Percentiles rank a stretch among this genome's conserved stretches.
Conservation (phyloP, 2,888 invertebrate species). For the Allygus modestus region DNA sequence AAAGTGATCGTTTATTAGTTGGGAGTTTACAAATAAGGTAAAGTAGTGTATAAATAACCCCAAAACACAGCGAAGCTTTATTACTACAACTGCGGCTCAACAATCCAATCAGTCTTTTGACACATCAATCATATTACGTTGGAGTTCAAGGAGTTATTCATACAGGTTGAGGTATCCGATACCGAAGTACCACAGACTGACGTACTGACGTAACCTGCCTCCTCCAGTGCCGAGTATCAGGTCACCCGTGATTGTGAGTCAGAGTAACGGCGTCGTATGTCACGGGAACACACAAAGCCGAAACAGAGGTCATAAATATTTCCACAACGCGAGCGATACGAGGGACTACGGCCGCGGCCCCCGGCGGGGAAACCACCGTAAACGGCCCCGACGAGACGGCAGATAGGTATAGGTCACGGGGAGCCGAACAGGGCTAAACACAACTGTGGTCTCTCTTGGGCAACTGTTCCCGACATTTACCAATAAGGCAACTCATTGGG, state of each 20-base stretch:
- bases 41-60: no score
- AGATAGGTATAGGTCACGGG: slow-evolving; percentile 8
- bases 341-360: not conserved
- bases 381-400: not conserved
- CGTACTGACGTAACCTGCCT: not conserved
- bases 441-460: not conserved
- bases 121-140: no score
- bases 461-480: not conserved
- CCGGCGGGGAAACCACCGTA: not conserved
- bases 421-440: not conserved
- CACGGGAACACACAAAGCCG: not conserved
- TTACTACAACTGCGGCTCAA: no score
- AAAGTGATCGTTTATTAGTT: no score
- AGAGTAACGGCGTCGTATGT: slow-evolving; percentile 17
- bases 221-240: slow-evolving; percentile 4
- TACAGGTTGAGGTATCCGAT: not conserved
- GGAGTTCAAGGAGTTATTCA: no score
- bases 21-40: no score
- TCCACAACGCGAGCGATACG: not conserved
- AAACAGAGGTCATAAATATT: slow-evolving; percentile 18
- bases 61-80: no score
- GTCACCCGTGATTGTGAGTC: not conserved
- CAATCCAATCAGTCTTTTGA: no score
- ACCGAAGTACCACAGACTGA: no score
- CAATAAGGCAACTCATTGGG: no score